Percentiles rank a stretch among this genome's conserved stretches.
These are phyloP conservation scores for Dromococcyx pavoninus DNA, from an alignment of 2,797 vertebrate genomes.

Conservation along the genomic window DNA sequence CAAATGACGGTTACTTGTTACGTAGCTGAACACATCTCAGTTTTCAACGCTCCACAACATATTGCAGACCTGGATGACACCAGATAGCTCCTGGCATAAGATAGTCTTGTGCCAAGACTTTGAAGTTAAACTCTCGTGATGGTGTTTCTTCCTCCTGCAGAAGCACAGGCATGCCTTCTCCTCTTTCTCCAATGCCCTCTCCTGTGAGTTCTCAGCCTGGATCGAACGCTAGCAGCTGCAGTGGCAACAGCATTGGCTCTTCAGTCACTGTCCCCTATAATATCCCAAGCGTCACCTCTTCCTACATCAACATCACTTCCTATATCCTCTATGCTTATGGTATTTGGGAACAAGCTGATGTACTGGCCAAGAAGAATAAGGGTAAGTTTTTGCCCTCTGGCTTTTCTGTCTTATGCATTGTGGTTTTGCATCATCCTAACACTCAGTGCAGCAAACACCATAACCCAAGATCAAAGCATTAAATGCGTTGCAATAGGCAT, in stretches of 20 bases:
- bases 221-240: conserved; percentile 68
- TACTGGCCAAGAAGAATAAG: conserved; percentile 80
- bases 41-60: not conserved
- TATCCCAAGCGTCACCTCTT: conserved; percentile 85
- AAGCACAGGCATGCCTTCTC: conserved; percentile 81
- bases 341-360: conserved; percentile 91
- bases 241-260: conserved; percentile 41
- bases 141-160: conserved; percentile 64
- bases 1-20: not conserved
- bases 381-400: conserved; percentile 74
- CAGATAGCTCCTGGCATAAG: not conserved
- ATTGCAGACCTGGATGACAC: not conserved
- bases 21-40: not conserved
- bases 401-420: not conserved
- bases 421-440: not conserved
- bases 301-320: conserved; percentile 90
- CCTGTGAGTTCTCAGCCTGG: conserved; percentile 79
- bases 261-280: conserved; percentile 79
- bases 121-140: not conserved
- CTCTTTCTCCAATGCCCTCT: conserved; percentile 81
- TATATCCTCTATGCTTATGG: conserved; percentile 87
- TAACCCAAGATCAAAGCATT: not conserved
- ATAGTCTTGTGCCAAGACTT: not conserved
- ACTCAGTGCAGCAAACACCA: not conserved
- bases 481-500: not conserved